Evolutionary conservation across 2,888 invertebrate species (phyloP), one percentile per base, ranked within the genome.

Genomic region (Trichopria drosophilae): DNA sequence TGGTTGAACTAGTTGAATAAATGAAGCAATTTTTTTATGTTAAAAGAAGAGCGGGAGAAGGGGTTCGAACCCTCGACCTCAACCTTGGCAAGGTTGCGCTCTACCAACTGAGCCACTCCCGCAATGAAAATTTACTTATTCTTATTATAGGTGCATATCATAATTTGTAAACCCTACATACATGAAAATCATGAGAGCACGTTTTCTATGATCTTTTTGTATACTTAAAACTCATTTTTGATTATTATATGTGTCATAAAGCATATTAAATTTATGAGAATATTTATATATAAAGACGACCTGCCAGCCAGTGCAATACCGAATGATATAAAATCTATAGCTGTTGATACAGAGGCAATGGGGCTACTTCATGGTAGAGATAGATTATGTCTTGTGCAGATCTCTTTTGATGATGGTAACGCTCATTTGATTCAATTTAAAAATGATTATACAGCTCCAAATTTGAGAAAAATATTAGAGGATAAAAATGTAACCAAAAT

Each of bases 41-140:
- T 29, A 40, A 40, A 29, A 19, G 29, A 40, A 40, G 46, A 46
- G 46, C 46, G 46, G 46, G 39, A 39, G 39, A 46, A 37, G 46
- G 39, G 46, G 24, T 39, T 46, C 46, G 39, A 46, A 46, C 46
- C 39, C 46, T 37, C 46, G 46, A 46, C 46, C 32, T 39, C 37
- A 31, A 46, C 46, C 46, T 46, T 46, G 46, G 46, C 46, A 46
- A 46, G 46, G 46, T 46, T 31, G 46, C 39, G 39, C 46, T 46
- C 46, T 46, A 46, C 46, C 46, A 29, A 36, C 46, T 46, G 46
- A 46, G 46, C 46, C 39, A 46, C 39, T 31, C 46, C 39, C 46
- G 46, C 46, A 36, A 45, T 28, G 36, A 37, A 28, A 36, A 42
- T 42, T 31, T 42, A 42, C 42, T 42, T 42, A 42, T n/a, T n/a